Evolutionary conservation across 53 echinoderm and acorn worm genomes (phyloP), one percentile per base, ranked within the genome.

Genomic region (Actinopyga echinites): DNA sequence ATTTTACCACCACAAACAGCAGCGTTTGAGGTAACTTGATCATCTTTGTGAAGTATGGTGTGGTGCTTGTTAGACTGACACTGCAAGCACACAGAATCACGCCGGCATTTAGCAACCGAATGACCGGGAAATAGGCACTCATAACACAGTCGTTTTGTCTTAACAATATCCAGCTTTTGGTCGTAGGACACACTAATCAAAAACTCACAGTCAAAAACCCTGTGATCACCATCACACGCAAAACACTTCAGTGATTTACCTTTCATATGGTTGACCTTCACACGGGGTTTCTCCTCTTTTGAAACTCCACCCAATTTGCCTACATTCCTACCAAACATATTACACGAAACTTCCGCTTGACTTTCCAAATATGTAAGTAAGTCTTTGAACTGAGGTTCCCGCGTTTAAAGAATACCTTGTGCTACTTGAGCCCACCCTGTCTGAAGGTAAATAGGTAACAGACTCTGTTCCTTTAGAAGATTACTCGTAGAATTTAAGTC

Each of bases 1-100:
- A 86, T 79, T 22, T 85, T 86, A 54, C 60, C 65, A 43, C 86
- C 86, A 49, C 86, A 55, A 80, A 86, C 80, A 45, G 78, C 86
- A 26, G 86, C 64, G 66, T 86, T 86, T 25, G 75, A 57, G 33
- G 5, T 80, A 45, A 79, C 80, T 35, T 17, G 32, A 1, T 20
- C 79, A 43, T 52, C 21, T 49, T 66, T 30, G 36, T 86, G 79
- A 20, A 86, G 86, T 45, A 86, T 58, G 29, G 79, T 79, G 38
- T 86, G 75, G 61, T 85, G 68, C 42, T 52, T 80, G 55, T 86
- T 44, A 10, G 80, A 80, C 29, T 67, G 44, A 45, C 80, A 53
- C 13, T 19, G 80, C 66, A 28, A 30, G 28, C 86, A 86, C n/a
- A 34, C 53, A 37, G 35, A 64, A 30, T 62, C 33, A 36, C 52